Percentiles rank a stretch among this genome's conserved stretches.
Evolutionary conservation across 1,140 invertebrate species (phyloP).

Genomic region (Pectinophora gossypiella): DNA sequence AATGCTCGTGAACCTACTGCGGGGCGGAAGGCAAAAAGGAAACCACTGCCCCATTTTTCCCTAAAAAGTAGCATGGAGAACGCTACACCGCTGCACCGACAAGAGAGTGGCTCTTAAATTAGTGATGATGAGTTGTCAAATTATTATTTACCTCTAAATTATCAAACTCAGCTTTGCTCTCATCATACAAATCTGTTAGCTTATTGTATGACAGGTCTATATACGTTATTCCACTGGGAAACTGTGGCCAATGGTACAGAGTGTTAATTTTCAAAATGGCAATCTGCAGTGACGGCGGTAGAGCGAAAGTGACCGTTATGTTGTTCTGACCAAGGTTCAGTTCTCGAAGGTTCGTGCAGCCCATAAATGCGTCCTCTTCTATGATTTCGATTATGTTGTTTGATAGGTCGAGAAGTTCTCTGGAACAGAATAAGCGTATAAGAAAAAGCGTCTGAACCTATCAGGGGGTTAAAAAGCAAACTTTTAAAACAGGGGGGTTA

Average conservation of each 20-base stretch:
- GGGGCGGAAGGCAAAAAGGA: too few species aligned
- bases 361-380: conserved; percentile 50
- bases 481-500: too few species aligned
- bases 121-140: too few species aligned
- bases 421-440: conserved; percentile 28
- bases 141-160: conserved; percentile 62
- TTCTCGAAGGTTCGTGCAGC: conserved; percentile 47
- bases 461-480: too few species aligned
- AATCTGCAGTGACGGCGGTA: conserved; percentile 50
- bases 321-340: conserved; percentile 67
- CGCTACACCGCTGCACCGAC: too few species aligned
- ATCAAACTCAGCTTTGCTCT: conserved; percentile 44
- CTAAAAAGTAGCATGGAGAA: too few species aligned
- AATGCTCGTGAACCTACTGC: too few species aligned
- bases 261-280: conserved; percentile 58
- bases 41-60: too few species aligned
- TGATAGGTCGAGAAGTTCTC: conserved; percentile 63
- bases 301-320: conserved; percentile 51
- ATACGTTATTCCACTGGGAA: conserved; percentile 55
- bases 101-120: too few species aligned
- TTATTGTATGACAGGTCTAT: conserved; percentile 68
- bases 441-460: too few species aligned
- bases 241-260: conserved; percentile 58
- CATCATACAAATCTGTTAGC: conserved; percentile 50
- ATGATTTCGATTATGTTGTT: conserved; percentile 66